Base-by-base conservation (phyloP, 2,888 invertebrate species). In the Sthenelais limicola region DNA sequence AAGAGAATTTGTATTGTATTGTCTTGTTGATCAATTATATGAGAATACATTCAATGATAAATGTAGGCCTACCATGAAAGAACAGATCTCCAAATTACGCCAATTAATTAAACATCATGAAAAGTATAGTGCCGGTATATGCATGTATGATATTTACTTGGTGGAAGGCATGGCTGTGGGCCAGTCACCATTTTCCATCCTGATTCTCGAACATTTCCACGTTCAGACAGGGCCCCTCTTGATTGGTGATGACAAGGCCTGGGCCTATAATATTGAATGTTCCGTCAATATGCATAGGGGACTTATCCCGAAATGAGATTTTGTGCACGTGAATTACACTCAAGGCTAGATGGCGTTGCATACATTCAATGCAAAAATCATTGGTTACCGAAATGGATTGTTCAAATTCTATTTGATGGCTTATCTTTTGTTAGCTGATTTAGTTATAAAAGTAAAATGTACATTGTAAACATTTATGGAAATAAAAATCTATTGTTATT, bases 361-460 rank as follows among this genome's bases (percentile, higher is more conserved):
- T 52, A 78, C 78, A 78, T 32, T 76, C 76, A 43, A 78, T 78
- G 47, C 78, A 78, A 54, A 74, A 52, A 21, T 56, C 32, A 66
- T 78, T 78, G 5, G 78, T 78, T 24, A 78, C 78, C 76, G 78
- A n/a, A n/a, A n/a, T n/a, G n/a, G n/a, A n/a, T n/a, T n/a, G n/a
- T n/a, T n/a, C n/a, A n/a, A n/a, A n/a, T n/a, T n/a, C n/a, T n/a
- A n/a, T n/a, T n/a, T n/a, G n/a, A n/a, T n/a, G n/a, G n/a, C n/a
- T n/a, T n/a, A n/a, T n/a, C n/a, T n/a, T n/a, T n/a, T n/a, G n/a
- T n/a, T n/a, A n/a, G n/a, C n/a, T n/a, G n/a, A n/a, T n/a, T n/a
- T n/a, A n/a, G n/a, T n/a, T n/a, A n/a, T n/a, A n/a, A n/a, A n/a
- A n/a, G n/a, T n/a, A n/a, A n/a, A n/a, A n/a, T n/a, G n/a, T n/a